Evolutionary conservation across 1,140 invertebrate species (phyloP), one percentile per base, ranked within the genome.

Genomic region (Pseudachorutes palmiensis): DNA sequence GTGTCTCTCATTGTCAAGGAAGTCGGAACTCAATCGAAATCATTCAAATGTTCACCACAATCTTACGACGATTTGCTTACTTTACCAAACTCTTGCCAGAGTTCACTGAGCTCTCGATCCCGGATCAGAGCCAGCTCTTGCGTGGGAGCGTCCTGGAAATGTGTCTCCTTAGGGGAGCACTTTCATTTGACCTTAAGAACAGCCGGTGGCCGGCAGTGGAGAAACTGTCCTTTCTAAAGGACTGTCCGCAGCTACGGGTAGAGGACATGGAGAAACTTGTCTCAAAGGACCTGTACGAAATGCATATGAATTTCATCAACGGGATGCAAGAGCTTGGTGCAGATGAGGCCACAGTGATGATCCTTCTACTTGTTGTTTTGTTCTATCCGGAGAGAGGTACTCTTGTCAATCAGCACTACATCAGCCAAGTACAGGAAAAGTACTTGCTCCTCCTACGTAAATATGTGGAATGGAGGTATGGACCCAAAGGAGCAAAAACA

Each of bases 91-190:
- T 70, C n/a, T 30, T 80, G 12, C 71, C 74, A 0, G 71, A 77
- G 1, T 83, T 82, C 72, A 76, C 76, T 51, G 74, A 74, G 5
- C 74, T 83, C 12, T 76, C 76, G 12, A 75, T 78, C 62, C 69
- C 71, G 1, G 81, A 82, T 69, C 80, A 82, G 74, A 78, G 79
- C 62, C 77, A 77, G n/a, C 73, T 83, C 19, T 73, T 83, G 33
- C 77, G 81, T 62, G 78, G 78, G 31, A 79, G 80, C 41, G 79
- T 81, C 61, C 78, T 83, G 58, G 82, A 83, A 73, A 74, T 83
- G 76, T 79, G 81, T 68, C 80, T 83, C 70, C 76, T 83, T 16
- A 75, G 81, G 24, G 64, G 80, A 75, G 72, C 77, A 1, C 69
- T 75, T 33, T 70, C 70, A 28, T 78, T 73, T 48, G 76, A 78